Evolutionary conservation across 2,113 vertebrate genomes (phyloP).

Genomic region (Megaceryle maxima): DNA sequence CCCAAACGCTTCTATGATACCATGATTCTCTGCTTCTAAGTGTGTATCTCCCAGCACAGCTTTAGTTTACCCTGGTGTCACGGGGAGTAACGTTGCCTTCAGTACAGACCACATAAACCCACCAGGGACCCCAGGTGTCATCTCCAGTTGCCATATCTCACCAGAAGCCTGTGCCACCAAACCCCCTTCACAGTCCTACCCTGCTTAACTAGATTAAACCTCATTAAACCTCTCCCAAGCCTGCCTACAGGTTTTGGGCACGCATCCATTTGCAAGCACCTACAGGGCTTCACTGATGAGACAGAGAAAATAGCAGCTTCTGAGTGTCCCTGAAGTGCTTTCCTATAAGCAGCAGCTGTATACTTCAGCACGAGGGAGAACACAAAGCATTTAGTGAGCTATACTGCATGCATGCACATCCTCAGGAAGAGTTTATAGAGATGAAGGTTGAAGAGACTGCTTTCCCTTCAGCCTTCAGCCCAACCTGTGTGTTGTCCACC

Average conservation of each 20-base stretch:
- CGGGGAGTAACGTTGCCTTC: not conserved
- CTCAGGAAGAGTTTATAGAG: not conserved
- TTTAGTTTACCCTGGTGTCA: too few species aligned
- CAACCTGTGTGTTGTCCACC: not conserved
- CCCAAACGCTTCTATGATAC: too few species aligned
- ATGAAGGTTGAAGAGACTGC: not conserved
- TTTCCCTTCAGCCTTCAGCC: not conserved
- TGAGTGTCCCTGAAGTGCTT: not conserved
- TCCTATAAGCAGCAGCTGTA: not conserved
- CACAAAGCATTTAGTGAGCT: not conserved
- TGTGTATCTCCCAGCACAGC: too few species aligned
- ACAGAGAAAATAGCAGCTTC: not conserved
- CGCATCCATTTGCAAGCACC: not conserved
- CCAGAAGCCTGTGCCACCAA: not conserved
- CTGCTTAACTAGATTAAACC: not conserved
- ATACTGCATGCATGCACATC: too few species aligned
- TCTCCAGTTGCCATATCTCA: fast-evolving
- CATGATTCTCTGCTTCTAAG: too few species aligned
- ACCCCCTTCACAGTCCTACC: not conserved
- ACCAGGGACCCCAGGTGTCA: too few species aligned
- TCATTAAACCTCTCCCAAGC: not conserved
- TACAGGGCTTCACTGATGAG: not conserved
- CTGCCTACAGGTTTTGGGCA: not conserved
- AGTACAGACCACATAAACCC: not conserved
- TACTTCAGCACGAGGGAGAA: not conserved